Base-by-base conservation (phyloP, 2,888 invertebrate species). In the Ormyrus labotus region DNA sequence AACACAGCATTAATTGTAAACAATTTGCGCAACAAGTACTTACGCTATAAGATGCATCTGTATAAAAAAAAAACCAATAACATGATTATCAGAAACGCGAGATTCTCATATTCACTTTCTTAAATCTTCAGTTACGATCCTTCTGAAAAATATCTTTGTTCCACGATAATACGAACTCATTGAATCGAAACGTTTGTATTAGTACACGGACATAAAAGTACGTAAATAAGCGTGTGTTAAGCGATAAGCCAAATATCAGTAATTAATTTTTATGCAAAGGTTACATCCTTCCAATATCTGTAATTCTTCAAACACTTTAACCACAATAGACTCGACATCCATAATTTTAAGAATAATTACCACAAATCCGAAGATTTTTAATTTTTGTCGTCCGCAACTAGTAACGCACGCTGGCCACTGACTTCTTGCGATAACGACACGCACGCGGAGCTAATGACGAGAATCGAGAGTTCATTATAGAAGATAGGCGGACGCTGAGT, bases 381-480 rank as follows among this genome's bases (percentile, higher is more conserved):
- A 55, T 53, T n/a, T 48, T 64, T 6, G n/a, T 1, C 6, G 45
- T 10, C 55, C 13, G 47, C 19, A 60, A 6, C 45, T 47, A 9
- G 34, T 34, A 34, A 34, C 34, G 34, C 34, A 34, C 34, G 34
- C 34, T 34, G 34, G 34, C 3, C 34, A 34, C 34, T 34, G 34
- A 34, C 34, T 34, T 34, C 34, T 34, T 34, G 34, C 34, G 34
- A 34, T 34, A 34, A 34, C 34, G 34, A 34, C 34, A 34, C 34
- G 34, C 34, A 34, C 34, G 34, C 34, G n/a, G 9, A 51, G 8
- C 55, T n/a, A 55, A 64, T 55, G 48, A 47, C 6, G 63, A 19
- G 13, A 19, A 53, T 19, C 53, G 64, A 73, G 13, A 64, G 64
- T 55, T 55, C 73, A 64, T 73, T 64, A 64, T n/a, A 48, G 50